These are phyloP conservation scores for Harmothoe impar DNA, from an alignment of 2,888 invertebrate species.

Conservation along the genomic window DNA sequence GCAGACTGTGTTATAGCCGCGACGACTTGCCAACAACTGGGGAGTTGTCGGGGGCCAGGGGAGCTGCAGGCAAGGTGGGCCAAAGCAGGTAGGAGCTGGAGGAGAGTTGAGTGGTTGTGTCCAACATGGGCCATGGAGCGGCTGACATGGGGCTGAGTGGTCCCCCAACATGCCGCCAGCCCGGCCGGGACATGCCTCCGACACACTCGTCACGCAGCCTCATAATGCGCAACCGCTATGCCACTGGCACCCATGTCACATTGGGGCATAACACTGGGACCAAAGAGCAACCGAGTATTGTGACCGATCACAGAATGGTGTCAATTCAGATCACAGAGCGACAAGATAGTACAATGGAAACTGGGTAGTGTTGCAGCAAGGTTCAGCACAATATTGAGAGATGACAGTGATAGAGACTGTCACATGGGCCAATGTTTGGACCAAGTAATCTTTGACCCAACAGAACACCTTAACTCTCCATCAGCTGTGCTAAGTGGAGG, in stretches of 20 bases:
- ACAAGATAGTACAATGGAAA: too few relatives aligned
- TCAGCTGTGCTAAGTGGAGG: too few relatives aligned
- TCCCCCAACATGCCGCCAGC: conserved; percentile 20
- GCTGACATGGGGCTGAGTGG: conserved; percentile 7
- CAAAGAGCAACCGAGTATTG: too few relatives aligned
- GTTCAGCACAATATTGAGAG: too few relatives aligned
- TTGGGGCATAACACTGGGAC: too few relatives aligned
- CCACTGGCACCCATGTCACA: background rate
- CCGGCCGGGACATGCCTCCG: background rate
- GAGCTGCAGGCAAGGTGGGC: background rate
- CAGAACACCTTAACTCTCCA: too few relatives aligned
- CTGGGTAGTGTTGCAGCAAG: too few relatives aligned
- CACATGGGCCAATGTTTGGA: too few relatives aligned
- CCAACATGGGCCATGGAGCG: background rate
- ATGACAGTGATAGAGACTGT: too few relatives aligned
- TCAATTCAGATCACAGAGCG: too few relatives aligned
- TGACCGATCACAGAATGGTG: too few relatives aligned
- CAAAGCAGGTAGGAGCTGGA: conserved; percentile 26
- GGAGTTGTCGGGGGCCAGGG: background rate
- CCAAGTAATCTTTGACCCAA: too few relatives aligned
- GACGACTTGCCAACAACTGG: conserved; percentile 24
- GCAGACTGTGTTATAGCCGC: background rate
- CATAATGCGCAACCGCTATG: background rate
- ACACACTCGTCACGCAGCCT: conserved; percentile 18
- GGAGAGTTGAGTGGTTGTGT: conserved; percentile 23